phyloP scores from a whole-genome alignment of 30 jellyfish, hydroid and myxozoan genomes.

The Aurelia sp. region DNA sequence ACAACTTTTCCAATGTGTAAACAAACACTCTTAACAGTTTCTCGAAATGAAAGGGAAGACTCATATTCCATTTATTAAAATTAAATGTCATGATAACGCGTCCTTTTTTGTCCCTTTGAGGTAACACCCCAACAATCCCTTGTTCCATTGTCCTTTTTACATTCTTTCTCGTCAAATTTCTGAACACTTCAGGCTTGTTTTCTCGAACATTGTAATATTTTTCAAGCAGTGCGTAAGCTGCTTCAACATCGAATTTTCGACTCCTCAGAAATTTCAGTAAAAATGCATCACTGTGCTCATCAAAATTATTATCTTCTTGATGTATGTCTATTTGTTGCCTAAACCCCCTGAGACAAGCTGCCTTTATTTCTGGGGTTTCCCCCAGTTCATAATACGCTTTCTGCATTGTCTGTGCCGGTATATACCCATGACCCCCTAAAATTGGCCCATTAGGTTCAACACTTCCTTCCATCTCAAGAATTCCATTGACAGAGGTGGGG shows the following conservation, averaged over 20 bases:
- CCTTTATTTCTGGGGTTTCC: constrained; percentile 92
- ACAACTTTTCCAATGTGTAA: constrained; percentile 88
- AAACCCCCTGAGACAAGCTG: constrained; percentile 86
- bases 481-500: constrained; percentile 54
- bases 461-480: constrained; percentile 69
- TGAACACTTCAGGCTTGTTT: constrained; percentile 93
- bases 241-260: constrained; percentile 96
- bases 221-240: constrained; percentile 80
- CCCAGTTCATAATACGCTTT: constrained; percentile 92
- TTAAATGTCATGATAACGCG: constrained; percentile 86
- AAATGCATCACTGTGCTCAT: constrained; percentile 97
- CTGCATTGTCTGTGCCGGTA: constrained; percentile 97
- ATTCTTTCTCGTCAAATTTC: constrained; percentile 93
- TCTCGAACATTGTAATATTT: constrained; percentile 92
- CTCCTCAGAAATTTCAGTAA: constrained; percentile 91
- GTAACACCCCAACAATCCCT: constrained; percentile 97
- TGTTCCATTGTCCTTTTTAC: constrained; percentile 94
- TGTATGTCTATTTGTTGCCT: constrained; percentile 93
- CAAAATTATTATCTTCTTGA: constrained; percentile 96
- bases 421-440: constrained; percentile 93
- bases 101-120: constrained; percentile 98
- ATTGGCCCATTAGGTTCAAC: constrained; percentile 99
- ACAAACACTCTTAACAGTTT: constrained; percentile 97
- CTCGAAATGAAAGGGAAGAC: constrained; percentile 96
- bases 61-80: constrained; percentile 91